Conservation (phyloP, 2,888 invertebrate species). For the Oscheius sp. region DNA sequence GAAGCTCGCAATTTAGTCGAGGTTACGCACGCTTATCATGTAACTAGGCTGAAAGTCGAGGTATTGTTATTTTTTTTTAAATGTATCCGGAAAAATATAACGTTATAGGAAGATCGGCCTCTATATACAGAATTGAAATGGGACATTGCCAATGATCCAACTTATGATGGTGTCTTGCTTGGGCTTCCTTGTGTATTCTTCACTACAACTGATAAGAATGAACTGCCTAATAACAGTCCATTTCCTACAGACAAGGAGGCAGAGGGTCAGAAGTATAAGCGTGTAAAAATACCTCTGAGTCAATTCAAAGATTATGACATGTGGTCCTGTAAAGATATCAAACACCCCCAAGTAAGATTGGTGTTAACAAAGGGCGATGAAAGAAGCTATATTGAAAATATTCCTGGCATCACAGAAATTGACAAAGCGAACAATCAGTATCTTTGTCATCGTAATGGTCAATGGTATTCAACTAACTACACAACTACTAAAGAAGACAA, state of each 20-base stretch:
- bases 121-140: no score
- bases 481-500: no score
- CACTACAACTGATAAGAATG: conserved; percentile 1
- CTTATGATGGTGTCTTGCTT: conserved; percentile 5
- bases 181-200: conserved; percentile 27
- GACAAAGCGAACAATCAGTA: conserved; percentile 5
- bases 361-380: conserved; percentile 15
- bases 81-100: no score
- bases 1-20: no score
- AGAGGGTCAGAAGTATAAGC: neutral
- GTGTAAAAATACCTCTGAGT: conserved; percentile 2
- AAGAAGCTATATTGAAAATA: conserved; percentile 2
- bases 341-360: conserved; percentile 6
- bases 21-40: no score
- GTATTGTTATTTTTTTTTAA: no score
- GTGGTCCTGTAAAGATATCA: neutral
- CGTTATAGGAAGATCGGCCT: no score
- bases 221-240: neutral
- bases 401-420: conserved; percentile 6
- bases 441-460: neutral
- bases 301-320: conserved; percentile 6
- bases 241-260: neutral
- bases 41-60: no score
- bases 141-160: no score
- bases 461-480: conserved; percentile 24